These are phyloP conservation scores for Jordanella pulchra DNA, from an alignment of 2,797 vertebrate genomes.

Conservation along the genomic window DNA sequence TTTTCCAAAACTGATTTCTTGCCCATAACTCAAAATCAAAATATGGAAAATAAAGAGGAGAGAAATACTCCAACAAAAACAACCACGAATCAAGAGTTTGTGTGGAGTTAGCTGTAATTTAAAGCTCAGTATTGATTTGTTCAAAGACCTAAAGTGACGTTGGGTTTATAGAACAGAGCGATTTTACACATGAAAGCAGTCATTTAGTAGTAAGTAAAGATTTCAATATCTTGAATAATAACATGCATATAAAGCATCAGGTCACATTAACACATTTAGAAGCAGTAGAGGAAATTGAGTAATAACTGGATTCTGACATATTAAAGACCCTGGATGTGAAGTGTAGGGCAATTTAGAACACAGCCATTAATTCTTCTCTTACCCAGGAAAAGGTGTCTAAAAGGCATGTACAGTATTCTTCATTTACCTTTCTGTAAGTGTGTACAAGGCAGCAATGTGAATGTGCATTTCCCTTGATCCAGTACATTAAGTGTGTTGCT, in stretches of 20 bases:
- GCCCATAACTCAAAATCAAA: constrained; percentile 37
- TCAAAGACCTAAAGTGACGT: constrained; percentile 4
- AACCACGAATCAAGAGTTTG: constrained; percentile 1
- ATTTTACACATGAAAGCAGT: constrained; percentile 1
- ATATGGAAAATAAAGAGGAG: not conserved
- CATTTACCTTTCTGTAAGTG: constrained; percentile 32
- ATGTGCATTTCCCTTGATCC: constrained; percentile 20
- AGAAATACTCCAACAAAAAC: not conserved
- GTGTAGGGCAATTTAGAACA: constrained; percentile 66
- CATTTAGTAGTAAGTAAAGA: not conserved
- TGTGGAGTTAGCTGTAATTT: constrained; percentile 8
- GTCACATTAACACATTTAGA: constrained; percentile 34
- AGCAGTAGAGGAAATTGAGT: constrained; percentile 17
- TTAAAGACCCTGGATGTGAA: constrained; percentile 68
- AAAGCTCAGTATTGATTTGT: constrained; percentile 27
- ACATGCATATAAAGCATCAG: constrained; percentile 13
- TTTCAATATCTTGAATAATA: not conserved
- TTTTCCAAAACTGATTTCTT: constrained; percentile 22
- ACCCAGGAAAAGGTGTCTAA: constrained; percentile 65
- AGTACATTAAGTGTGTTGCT: constrained; percentile 5
- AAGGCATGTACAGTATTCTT: constrained; percentile 53
- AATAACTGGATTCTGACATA: constrained; percentile 54
- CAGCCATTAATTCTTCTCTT: constrained; percentile 68
- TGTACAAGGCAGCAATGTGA: constrained; percentile 15
- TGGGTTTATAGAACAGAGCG: constrained; percentile 1